Evolutionary conservation across 2,888 invertebrate genomes (phyloP), one percentile per base, ranked within the genome.

Genomic region (Sisyra nigra): DNA sequence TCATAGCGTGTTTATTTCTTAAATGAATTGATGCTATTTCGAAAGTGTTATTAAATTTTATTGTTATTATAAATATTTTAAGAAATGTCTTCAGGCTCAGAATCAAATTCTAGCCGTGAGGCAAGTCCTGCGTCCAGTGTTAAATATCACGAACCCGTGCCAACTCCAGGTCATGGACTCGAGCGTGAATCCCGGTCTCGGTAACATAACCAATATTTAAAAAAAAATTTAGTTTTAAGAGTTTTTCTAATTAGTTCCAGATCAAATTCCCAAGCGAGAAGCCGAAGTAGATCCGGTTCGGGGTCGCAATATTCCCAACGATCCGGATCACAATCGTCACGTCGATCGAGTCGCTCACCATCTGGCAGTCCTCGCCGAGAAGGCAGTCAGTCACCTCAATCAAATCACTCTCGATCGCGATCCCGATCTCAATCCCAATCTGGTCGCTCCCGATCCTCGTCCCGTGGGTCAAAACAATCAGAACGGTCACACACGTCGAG

Each of bases 91-190:
- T 66, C 68, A 4, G 68, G 64, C 9, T 69, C 69, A 1, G 70
- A 68, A 30, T 63, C 62, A 51, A 65, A 61, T n/a, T 66, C 67
- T 9, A 66, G 67, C 51, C 57, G 62, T 8, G 68, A 66, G 48
- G 57, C 52, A 3, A 62, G 63, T 49, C 65, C 65, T n/a, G 51
- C 50, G 5, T 57, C 61, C 14, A 50, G 48, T 17, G 14, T 11
- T 13, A 11, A 18, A 14, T 17, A 15, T 11, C 59, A 56, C 39
- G 62, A 60, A 1, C 61, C 63, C 2, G 61, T 58, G 8, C 63
- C 61, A 19, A 62, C 63, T 10, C 63, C 65, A 9, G 62, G 62
- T 9, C 57, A 57, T 46, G 55, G 56, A 14, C 49, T 57, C 31
- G 48, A 48, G 31, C 58, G 57, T 39, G 53, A 57, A 40, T 61